Evolutionary conservation across 2,888 invertebrate species (phyloP).

Genomic region (Nowickia ferox): DNA sequence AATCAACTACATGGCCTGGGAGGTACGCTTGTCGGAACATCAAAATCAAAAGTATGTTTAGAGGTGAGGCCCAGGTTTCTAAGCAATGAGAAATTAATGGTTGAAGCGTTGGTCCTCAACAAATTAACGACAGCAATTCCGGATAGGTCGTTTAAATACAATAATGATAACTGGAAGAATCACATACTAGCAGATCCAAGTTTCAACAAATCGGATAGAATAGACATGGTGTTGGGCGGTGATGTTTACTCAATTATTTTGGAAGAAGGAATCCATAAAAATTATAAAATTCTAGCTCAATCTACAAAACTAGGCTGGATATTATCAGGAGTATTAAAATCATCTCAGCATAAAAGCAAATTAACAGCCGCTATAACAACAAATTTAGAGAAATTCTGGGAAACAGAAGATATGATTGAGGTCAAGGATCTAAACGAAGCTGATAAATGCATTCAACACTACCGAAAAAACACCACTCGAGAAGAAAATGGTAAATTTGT

Average conservation of each 20-base stretch:
- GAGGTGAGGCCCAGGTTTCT: too few species aligned
- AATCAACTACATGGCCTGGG: too few species aligned
- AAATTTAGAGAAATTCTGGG: constrained; percentile 13
- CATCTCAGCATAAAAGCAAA: not conserved
- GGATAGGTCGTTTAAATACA: not conserved
- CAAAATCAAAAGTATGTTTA: too few species aligned
- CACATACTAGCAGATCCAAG: not conserved
- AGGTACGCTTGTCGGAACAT: too few species aligned
- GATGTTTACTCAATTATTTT: not conserved
- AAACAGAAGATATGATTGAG: not conserved
- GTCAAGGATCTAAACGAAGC: not conserved
- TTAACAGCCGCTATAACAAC: not conserved
- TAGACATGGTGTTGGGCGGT: not conserved
- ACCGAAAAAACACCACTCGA: too few species aligned
- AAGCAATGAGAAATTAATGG: too few species aligned
- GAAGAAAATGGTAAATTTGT: too few species aligned
- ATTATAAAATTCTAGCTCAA: not conserved
- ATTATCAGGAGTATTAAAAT: not conserved
- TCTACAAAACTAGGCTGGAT: not conserved
- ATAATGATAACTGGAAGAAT: constrained; percentile 2
- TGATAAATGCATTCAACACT: too few species aligned
- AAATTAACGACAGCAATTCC: too few species aligned
- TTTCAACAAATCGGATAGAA: constrained; percentile 5
- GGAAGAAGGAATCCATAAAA: constrained; percentile 1
- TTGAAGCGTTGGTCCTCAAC: too few species aligned